These are phyloP conservation scores for Gephyroberyx darwinii DNA, from an alignment of 2,797 vertebrate genomes.

Conservation along the genomic window DNA sequence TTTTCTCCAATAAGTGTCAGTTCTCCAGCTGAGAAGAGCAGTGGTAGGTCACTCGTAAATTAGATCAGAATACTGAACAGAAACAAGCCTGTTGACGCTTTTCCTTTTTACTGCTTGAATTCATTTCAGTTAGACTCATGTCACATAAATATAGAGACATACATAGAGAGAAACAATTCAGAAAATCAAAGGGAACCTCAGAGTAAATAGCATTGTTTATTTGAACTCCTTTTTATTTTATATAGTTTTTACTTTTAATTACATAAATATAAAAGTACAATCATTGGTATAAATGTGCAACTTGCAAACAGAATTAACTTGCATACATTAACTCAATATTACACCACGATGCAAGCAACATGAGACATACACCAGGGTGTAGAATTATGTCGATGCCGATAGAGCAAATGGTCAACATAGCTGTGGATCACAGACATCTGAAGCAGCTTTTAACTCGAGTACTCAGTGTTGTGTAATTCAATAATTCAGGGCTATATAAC, in stretches of 20 bases:
- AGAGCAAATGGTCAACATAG: slow-evolving; percentile 53
- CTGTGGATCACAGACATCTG: slow-evolving; percentile 55
- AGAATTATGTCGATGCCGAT: slow-evolving; percentile 17
- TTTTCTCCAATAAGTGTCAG: neutral
- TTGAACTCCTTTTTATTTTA: slow-evolving; percentile 66
- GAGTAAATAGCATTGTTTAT: slow-evolving; percentile 74
- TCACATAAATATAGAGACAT: neutral
- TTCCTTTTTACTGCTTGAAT: neutral
- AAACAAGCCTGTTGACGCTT: neutral
- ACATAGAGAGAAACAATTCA: slow-evolving; percentile 11
- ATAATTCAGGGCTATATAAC: slow-evolving; percentile 5
- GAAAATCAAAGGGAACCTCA: slow-evolving; percentile 46
- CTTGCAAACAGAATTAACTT: slow-evolving; percentile 83
- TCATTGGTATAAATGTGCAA: slow-evolving; percentile 88
- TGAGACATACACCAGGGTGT: slow-evolving; percentile 59
- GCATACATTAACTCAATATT: slow-evolving; percentile 81
- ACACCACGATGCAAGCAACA: slow-evolving; percentile 80
- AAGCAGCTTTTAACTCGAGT: slow-evolving; percentile 30
- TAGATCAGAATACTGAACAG: too few relatives aligned
- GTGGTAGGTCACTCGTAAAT: too few relatives aligned
- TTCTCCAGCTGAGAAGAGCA: neutral
- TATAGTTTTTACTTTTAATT: slow-evolving; percentile 78
- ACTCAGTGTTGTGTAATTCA: neutral
- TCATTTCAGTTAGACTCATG: neutral
- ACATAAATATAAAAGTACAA: slow-evolving; percentile 89